Evolutionary conservation across 2,797 vertebrate genomes (phyloP).

Genomic region (Serranus cabrilla): DNA sequence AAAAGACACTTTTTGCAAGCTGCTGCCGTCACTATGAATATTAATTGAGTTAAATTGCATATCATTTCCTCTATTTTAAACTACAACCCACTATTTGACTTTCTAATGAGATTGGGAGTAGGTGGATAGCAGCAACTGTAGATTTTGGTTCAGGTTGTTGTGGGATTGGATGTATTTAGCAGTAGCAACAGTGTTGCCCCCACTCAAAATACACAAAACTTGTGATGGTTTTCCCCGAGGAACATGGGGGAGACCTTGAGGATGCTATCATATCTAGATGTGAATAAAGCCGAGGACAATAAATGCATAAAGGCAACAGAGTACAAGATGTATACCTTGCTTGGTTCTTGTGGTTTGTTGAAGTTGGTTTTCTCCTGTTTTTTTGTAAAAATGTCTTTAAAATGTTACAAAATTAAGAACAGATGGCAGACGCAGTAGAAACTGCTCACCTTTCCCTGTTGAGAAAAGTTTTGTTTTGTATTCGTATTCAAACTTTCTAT

Average conservation of each 20-base stretch:
- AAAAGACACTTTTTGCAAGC: neutral
- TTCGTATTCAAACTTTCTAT: neutral
- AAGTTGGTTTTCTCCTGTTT: neutral
- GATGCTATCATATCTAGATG: neutral
- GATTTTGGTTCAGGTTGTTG: neutral
- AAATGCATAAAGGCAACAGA: neutral
- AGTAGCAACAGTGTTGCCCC: neutral
- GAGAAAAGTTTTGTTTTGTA: neutral
- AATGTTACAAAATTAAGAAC: constrained; percentile 4
- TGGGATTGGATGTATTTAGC: constrained; percentile 7
- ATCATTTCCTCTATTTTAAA: constrained; percentile 11
- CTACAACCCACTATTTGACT: constrained; percentile 21
- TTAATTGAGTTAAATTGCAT: neutral
- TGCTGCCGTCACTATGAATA: neutral
- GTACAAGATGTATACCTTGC: neutral
- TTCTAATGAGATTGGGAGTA: neutral
- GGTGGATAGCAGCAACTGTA: constrained; percentile 5
- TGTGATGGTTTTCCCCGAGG: neutral
- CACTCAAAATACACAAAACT: neutral
- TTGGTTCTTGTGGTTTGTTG: neutral
- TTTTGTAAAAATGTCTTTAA: constrained; percentile 6
- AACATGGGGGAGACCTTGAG: neutral
- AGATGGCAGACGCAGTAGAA: neutral
- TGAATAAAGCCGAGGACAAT: neutral
- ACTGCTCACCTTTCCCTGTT: neutral